phyloP scores from a whole-genome alignment of 2,797 vertebrate genomes.

The Antrozous pallidus region DNA sequence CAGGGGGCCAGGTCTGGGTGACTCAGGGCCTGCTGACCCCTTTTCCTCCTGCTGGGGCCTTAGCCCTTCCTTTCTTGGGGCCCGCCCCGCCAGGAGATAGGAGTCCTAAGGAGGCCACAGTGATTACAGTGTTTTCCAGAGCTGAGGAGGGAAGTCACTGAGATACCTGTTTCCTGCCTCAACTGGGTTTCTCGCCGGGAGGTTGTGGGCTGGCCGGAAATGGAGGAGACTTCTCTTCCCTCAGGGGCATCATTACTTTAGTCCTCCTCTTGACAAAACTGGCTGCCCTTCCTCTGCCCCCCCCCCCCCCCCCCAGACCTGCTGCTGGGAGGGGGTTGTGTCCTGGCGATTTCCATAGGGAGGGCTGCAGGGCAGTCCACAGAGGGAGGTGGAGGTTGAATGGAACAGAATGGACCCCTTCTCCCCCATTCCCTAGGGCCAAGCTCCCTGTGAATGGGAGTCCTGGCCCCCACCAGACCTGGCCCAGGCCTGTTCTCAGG shows the following conservation, averaged over 20 bases:
- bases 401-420: background rate
- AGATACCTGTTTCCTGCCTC: conserved; percentile 74
- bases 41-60: conserved; percentile 49
- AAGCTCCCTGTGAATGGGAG: background rate
- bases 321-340: background rate
- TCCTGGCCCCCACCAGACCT: background rate
- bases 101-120: background rate
- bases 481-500: conserved; percentile 57
- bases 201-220: background rate
- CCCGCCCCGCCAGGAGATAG: background rate
- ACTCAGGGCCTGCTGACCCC: conserved; percentile 52
- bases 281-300: background rate
- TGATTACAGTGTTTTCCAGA: conserved; percentile 55
- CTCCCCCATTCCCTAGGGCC: background rate
- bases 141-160: conserved; percentile 50
- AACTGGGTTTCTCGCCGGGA: conserved; percentile 21
- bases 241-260: background rate
- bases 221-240: conserved; percentile 42
- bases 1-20: background rate
- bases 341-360: background rate
- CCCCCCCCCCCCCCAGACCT: background rate
- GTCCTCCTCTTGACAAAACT: background rate
- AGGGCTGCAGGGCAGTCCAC: background rate
- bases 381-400: background rate
- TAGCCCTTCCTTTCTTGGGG: conserved; percentile 34